These are phyloP conservation scores for Trachemys scripta DNA, from an alignment of 2,113 vertebrate genomes.

Conservation along the genomic window DNA sequence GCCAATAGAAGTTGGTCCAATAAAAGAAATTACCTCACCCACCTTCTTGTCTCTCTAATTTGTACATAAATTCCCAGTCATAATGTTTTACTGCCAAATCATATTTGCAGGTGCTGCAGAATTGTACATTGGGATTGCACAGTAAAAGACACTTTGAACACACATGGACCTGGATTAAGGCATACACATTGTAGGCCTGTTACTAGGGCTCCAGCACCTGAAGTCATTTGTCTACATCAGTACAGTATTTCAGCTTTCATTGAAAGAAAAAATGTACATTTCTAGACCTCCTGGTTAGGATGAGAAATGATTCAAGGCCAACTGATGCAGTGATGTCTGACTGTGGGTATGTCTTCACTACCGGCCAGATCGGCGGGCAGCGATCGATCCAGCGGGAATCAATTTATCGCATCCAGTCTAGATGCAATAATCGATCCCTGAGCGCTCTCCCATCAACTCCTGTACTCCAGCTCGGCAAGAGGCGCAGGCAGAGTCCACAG, in stretches of 20 bases:
- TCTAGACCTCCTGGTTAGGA: fast-evolving
- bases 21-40: background rate
- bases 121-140: background rate
- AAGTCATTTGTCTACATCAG: slow-evolving; percentile 22
- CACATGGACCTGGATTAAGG: background rate
- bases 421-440: too few relatives aligned
- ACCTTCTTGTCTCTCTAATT: background rate
- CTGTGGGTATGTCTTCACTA: background rate
- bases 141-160: background rate
- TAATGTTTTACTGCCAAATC: background rate
- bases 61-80: background rate
- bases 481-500: too few relatives aligned
- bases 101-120: background rate
- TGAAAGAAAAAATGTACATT: background rate
- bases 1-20: background rate
- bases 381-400: too few relatives aligned
- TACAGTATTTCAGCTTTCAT: background rate
- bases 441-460: too few relatives aligned
- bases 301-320: background rate
- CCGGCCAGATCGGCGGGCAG: too few relatives aligned
- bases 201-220: background rate
- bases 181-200: background rate
- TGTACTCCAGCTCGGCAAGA: too few relatives aligned
- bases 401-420: too few relatives aligned
- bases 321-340: background rate